Percentiles rank a stretch among this genome's conserved stretches.
Evolutionary conservation across 2,888 invertebrate species (phyloP).

Genomic region (Dryadula phaetusa): DNA sequence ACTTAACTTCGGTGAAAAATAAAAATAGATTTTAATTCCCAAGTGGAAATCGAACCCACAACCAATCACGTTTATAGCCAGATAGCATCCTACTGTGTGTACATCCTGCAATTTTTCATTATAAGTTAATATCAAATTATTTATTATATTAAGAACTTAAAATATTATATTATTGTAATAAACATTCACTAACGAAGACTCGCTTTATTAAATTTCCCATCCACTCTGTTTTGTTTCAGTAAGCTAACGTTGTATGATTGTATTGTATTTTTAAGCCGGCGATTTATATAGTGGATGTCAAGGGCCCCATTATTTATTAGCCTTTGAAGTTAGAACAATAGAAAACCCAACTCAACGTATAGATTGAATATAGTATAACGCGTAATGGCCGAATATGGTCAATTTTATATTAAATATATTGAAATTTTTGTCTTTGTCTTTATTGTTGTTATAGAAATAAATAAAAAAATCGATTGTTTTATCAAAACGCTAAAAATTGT

Average conservation of each 20-base stretch:
- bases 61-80: no score
- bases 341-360: neutral
- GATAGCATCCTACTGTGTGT: no score
- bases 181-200: neutral
- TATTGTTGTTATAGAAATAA: no score
- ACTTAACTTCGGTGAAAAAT: no score
- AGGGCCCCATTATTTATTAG: slow-evolving; percentile 23
- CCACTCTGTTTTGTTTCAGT: neutral
- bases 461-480: no score
- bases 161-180: neutral
- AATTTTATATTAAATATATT: neutral
- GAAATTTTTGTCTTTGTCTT: no score
- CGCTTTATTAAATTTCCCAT: slow-evolving; percentile 9
- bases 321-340: slow-evolving; percentile 1
- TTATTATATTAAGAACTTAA: no score
- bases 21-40: no score
- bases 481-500: no score
- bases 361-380: neutral
- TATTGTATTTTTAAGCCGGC: slow-evolving; percentile 17
- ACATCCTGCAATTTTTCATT: no score
- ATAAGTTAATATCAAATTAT: no score
- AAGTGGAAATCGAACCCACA: no score
- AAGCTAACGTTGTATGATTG: neutral
- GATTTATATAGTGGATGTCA: slow-evolving; percentile 24
- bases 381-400: neutral